Evolutionary conservation across 1,140 invertebrate genomes (phyloP).

Genomic region (Acromyrmex heyeri): DNA sequence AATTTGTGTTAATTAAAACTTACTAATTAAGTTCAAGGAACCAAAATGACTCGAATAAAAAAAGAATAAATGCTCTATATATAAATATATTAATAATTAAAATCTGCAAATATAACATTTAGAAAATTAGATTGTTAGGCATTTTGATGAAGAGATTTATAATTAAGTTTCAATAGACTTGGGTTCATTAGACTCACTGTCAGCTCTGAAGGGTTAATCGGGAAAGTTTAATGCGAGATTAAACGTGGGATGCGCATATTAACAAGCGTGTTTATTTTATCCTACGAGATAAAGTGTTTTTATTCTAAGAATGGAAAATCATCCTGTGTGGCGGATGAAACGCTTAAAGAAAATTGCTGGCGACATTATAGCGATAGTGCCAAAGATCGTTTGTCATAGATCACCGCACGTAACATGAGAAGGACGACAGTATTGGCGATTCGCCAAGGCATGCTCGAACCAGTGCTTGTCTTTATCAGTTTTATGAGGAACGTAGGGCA

Average conservation of each 20-base stretch:
- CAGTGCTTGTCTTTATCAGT: conserved; percentile 19
- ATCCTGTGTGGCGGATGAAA: neutral
- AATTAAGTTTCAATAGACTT: too few relatives aligned
- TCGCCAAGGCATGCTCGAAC: conserved; percentile 25
- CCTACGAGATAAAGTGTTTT: neutral
- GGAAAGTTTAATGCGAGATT: neutral
- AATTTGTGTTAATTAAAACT: too few relatives aligned
- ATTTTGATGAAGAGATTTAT: too few relatives aligned
- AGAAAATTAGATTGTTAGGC: too few relatives aligned
- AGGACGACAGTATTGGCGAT: neutral
- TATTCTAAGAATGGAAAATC: neutral
- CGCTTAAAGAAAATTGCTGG: neutral
- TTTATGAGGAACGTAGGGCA: neutral
- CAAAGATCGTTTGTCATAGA: conserved; percentile 39
- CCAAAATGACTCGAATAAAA: too few relatives aligned
- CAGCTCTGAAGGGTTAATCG: too few relatives aligned
- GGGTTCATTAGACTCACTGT: too few relatives aligned
- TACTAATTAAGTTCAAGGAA: too few relatives aligned
- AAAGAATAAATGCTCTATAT: too few relatives aligned
- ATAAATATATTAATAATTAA: too few relatives aligned
- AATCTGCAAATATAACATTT: too few relatives aligned
- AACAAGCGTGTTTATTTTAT: neutral
- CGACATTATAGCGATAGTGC: neutral
- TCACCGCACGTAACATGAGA: conserved; percentile 30
- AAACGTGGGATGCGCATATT: neutral